Conservation (phyloP, 1,140 invertebrate species). For the Drosophila azteca region DNA sequence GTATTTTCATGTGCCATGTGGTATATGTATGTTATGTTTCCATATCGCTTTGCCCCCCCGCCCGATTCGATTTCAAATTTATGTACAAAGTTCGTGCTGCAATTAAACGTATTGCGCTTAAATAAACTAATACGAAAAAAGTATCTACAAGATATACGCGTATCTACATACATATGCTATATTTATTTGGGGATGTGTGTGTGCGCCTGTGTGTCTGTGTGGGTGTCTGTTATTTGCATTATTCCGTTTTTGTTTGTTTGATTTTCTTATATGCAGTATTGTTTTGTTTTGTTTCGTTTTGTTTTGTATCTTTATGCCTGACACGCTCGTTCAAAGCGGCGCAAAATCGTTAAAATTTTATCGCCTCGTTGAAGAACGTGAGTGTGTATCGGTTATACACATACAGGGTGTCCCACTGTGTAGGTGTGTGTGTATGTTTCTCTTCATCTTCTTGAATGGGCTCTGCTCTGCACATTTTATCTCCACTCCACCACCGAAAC, state of each 20-base stretch:
- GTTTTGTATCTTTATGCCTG: slow-evolving; percentile 77
- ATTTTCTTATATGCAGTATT: slow-evolving; percentile 28
- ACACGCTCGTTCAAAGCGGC: slow-evolving; percentile 73
- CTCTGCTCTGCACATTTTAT: slow-evolving; percentile 17
- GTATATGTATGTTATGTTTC: slow-evolving; percentile 14
- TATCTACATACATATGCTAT: slow-evolving; percentile 35
- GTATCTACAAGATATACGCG: slow-evolving; percentile 61
- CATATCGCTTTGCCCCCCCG: background rate
- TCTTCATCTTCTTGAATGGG: slow-evolving; percentile 17
- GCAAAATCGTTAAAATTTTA: slow-evolving; percentile 82
- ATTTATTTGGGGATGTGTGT: slow-evolving; percentile 43
- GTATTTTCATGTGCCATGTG: slow-evolving; percentile 26
- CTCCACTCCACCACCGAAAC: slow-evolving; percentile 23
- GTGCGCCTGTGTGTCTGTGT: slow-evolving; percentile 30
- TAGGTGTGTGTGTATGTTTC: background rate
- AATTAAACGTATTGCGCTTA: slow-evolving; percentile 72
- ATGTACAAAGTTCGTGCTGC: slow-evolving; percentile 79
- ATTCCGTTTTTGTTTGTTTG: slow-evolving; percentile 22
- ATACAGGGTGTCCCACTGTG: too few species aligned
- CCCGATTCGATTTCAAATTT: slow-evolving; percentile 60
- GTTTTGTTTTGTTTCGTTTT: slow-evolving; percentile 55
- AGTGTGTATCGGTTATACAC: slow-evolving; percentile 5
- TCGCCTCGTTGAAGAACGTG: slow-evolving; percentile 68
- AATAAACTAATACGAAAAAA: slow-evolving; percentile 50
- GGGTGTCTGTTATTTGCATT: slow-evolving; percentile 37